These are phyloP conservation scores for Cottus gobio DNA, from an alignment of 2,113 vertebrate genomes.

Conservation along the genomic window DNA sequence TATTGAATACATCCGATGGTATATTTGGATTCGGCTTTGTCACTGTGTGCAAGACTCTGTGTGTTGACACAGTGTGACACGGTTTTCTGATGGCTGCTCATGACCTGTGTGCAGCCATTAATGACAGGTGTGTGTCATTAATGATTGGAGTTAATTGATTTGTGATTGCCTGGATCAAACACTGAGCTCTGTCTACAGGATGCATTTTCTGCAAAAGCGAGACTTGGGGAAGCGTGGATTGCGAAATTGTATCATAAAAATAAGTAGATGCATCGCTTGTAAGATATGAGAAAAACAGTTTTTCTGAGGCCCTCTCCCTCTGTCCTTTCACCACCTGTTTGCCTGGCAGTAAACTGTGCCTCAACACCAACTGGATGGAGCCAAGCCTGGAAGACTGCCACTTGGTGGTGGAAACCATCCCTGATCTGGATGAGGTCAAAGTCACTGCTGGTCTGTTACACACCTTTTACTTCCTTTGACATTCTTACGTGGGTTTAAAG, in stretches of 20 bases:
- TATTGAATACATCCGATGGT: slow-evolving; percentile 40
- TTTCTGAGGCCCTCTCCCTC: background rate
- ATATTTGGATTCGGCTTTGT: slow-evolving; percentile 37
- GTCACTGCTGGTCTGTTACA: slow-evolving; percentile 84
- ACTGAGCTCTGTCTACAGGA: background rate
- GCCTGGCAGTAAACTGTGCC: slow-evolving; percentile 68
- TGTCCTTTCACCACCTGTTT: background rate
- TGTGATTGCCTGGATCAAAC: slow-evolving; percentile 21
- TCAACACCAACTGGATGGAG: slow-evolving; percentile 81
- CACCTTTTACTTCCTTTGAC: background rate
- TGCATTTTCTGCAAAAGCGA: background rate
- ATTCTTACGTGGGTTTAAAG: background rate
- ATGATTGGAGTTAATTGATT: background rate
- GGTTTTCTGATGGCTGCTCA: slow-evolving; percentile 19
- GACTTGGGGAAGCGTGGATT: background rate
- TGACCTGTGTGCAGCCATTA: slow-evolving; percentile 41
- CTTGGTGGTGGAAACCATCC: slow-evolving; percentile 81
- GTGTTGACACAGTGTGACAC: slow-evolving; percentile 36
- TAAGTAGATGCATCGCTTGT: background rate
- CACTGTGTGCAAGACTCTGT: background rate
- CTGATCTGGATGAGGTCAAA: slow-evolving; percentile 71
- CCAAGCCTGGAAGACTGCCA: slow-evolving; percentile 80
- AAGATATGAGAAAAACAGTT: background rate
- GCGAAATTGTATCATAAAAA: background rate
- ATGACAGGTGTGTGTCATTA: slow-evolving; percentile 9